phyloP scores from a whole-genome alignment of 2,888 invertebrate species.

The Synanthedon formicaeformis region DNA sequence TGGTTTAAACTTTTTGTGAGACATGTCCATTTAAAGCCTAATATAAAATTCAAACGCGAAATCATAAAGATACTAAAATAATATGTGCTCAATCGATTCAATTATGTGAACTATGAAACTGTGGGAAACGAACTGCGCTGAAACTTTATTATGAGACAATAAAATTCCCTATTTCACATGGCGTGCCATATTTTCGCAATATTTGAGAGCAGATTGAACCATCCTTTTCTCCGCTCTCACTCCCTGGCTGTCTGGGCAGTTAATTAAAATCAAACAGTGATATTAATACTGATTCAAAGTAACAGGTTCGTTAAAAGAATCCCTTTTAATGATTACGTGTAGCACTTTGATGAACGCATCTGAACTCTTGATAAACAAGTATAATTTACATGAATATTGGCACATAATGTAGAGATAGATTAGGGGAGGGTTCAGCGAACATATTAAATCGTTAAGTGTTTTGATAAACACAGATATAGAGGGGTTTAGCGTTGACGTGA shows the following conservation, averaged over 20 bases:
- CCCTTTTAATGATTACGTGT: background rate
- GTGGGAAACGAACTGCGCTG: slow-evolving; percentile 1
- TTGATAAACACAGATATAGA: slow-evolving; percentile 63
- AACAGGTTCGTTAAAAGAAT: background rate
- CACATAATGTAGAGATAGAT: slow-evolving; percentile 13
- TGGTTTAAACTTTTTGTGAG: too few species aligned
- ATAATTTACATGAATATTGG: slow-evolving; percentile 36
- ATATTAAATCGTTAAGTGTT: slow-evolving; percentile 70
- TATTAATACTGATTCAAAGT: background rate
- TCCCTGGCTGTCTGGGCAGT: slow-evolving; percentile 28
- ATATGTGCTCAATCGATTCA: background rate
- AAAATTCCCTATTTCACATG: slow-evolving; percentile 11
- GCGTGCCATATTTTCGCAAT: slow-evolving; percentile 12
- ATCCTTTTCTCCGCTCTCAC: slow-evolving; percentile 13
- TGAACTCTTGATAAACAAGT: slow-evolving; percentile 13
- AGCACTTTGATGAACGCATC: background rate
- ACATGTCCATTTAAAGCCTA: too few species aligned
- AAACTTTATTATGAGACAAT: slow-evolving; percentile 10
- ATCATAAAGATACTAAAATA: too few species aligned
- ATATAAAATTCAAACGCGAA: too few species aligned
- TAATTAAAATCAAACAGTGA: slow-evolving; percentile 47
- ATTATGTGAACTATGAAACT: slow-evolving; percentile 6
- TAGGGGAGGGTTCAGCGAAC: slow-evolving; percentile 49
- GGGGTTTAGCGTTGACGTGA: slow-evolving; percentile 53
- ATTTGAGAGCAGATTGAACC: slow-evolving; percentile 10